phyloP scores from a whole-genome alignment of 2,888 invertebrate species.

The Argyresthia albistria region DNA sequence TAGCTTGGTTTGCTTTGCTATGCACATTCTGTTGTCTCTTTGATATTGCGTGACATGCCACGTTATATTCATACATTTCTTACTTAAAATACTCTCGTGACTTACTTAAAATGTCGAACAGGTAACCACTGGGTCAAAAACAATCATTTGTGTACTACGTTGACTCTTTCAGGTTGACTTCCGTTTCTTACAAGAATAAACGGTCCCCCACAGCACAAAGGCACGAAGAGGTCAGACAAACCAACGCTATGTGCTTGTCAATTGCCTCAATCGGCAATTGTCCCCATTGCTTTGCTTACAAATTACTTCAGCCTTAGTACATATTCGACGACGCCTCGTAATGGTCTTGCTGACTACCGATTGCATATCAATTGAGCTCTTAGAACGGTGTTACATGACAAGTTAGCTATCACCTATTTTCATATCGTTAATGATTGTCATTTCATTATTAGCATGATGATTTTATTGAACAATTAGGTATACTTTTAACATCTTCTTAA shows the following conservation, averaged over 20 bases:
- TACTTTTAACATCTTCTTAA: too few species aligned
- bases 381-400: too few species aligned
- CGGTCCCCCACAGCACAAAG: neutral
- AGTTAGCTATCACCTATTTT: too few species aligned
- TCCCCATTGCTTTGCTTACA: conserved; percentile 29
- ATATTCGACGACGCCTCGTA: conserved; percentile 25
- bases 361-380: conserved; percentile 34
- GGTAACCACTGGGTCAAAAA: neutral
- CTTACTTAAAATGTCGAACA: neutral
- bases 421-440: too few species aligned
- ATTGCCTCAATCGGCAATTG: conserved; percentile 41
- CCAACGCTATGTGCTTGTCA: conserved; percentile 26
- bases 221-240: too few species aligned
- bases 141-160: too few species aligned
- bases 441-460: too few species aligned
- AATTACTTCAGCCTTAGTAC: conserved; percentile 12
- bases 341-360: conserved; percentile 15
- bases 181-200: conserved; percentile 1
- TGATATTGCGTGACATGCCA: neutral
- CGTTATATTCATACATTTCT: neutral
- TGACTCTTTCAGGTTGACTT: too few species aligned
- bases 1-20: too few species aligned
- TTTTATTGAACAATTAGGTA: too few species aligned
- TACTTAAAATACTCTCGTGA: neutral
- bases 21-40: neutral